Evolutionary conservation across 2,888 invertebrate genomes (phyloP).

Genomic region (Cancer borealis): DNA sequence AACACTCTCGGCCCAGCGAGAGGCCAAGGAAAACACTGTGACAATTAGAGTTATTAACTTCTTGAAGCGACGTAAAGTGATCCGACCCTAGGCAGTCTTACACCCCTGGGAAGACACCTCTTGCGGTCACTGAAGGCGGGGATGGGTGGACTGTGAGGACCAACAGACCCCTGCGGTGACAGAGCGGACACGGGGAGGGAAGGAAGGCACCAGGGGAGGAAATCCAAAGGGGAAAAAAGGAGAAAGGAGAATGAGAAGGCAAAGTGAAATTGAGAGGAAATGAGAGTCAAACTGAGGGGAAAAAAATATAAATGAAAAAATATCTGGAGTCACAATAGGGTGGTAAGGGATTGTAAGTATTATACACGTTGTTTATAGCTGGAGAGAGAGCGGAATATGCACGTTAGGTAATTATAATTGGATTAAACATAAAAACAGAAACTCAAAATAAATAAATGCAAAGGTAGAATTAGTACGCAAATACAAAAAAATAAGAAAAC

Average conservation of each 20-base stretch:
- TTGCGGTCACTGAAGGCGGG: conserved; percentile 58
- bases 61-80: conserved; percentile 72
- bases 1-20: conserved; percentile 6
- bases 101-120: conserved; percentile 72
- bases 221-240: conserved; percentile 42
- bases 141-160: neutral
- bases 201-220: neutral
- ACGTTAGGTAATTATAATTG: neutral
- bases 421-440: neutral
- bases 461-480: neutral
- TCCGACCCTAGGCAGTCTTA: conserved; percentile 57
- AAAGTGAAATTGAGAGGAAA: neutral
- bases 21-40: conserved; percentile 68
- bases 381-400: neutral
- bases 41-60: conserved; percentile 74
- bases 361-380: neutral
- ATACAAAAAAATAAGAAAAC: neutral
- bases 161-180: neutral
- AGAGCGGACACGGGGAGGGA: conserved; percentile 4
- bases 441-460: neutral
- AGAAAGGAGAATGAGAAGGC: conserved; percentile 40
- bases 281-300: neutral
- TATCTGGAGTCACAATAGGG: neutral
- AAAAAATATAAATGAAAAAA: neutral
- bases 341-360: neutral